These are phyloP conservation scores for Sturnus vulgaris DNA, from an alignment of 2,113 vertebrate genomes.

Conservation along the genomic window DNA sequence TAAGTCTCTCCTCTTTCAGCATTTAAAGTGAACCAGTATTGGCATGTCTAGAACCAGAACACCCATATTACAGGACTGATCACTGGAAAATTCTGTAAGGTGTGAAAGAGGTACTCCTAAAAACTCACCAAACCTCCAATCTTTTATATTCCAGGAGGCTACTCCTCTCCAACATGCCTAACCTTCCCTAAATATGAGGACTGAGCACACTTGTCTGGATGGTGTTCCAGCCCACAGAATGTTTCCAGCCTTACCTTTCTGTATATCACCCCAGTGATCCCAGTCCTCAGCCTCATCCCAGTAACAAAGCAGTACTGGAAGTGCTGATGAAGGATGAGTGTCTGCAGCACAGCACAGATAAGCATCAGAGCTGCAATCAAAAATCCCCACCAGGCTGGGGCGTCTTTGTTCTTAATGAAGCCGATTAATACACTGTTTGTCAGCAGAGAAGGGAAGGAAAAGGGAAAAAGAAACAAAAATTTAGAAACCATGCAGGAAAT, in stretches of 20 bases:
- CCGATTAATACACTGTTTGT: slow-evolving; percentile 81
- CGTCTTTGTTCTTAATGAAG: slow-evolving; percentile 79
- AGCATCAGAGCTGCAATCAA: slow-evolving; percentile 91
- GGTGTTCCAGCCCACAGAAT: not conserved
- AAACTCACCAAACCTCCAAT: not conserved
- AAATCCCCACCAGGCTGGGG: slow-evolving; percentile 91
- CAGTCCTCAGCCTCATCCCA: slow-evolving; percentile 86
- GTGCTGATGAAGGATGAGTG: slow-evolving; percentile 86
- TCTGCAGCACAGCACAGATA: slow-evolving; percentile 82
- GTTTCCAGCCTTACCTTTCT: slow-evolving; percentile 81
- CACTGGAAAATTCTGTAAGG: not conserved
- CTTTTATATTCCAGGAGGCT: not conserved
- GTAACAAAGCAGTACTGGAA: slow-evolving; percentile 87
- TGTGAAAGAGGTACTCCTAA: not conserved
- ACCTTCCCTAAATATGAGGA: not conserved
- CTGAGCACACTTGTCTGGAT: not conserved
- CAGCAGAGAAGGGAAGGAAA: not conserved
- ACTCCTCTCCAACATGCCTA: not conserved
- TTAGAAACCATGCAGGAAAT: not conserved
- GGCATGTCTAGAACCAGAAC: not conserved
- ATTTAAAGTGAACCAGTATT: not conserved
- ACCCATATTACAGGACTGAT: not conserved
- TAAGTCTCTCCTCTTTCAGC: not conserved
- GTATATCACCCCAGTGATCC: slow-evolving; percentile 87
- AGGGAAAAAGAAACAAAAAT: not conserved